Evolutionary conservation across 2,113 vertebrate species (phyloP).

Genomic region (Scomber scombrus): DNA sequence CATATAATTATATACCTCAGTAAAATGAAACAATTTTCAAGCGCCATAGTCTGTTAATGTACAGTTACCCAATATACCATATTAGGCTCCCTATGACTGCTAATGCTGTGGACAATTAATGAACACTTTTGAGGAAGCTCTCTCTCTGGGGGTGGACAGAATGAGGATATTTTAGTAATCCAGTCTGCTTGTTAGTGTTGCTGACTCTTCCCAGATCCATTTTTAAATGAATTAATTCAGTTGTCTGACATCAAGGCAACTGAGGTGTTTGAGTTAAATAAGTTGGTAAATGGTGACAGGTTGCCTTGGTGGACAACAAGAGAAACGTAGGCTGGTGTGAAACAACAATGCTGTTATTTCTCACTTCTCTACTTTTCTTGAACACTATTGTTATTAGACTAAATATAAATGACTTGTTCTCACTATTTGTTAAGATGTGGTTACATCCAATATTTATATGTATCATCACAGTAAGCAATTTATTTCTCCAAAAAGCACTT

Average conservation of each 20-base stretch:
- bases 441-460: constrained; percentile 35
- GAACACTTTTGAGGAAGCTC: constrained; percentile 40
- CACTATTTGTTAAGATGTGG: constrained; percentile 24
- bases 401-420: constrained; percentile 27
- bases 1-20: no score
- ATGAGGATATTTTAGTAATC: constrained; percentile 41
- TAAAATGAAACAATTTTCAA: constrained; percentile 30
- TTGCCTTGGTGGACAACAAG: constrained; percentile 62
- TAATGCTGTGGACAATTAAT: constrained; percentile 46
- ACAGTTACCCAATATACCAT: constrained; percentile 50
- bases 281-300: constrained; percentile 54
- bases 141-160: constrained; percentile 51
- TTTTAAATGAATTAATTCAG: constrained; percentile 32
- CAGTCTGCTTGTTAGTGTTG: constrained; percentile 19
- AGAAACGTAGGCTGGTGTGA: constrained; percentile 75
- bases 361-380: constrained; percentile 41
- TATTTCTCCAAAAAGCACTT: neutral
- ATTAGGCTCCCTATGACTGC: constrained; percentile 33
- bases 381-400: constrained; percentile 44
- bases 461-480: constrained; percentile 9
- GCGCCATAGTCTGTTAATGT: constrained; percentile 33
- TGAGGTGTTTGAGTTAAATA: constrained; percentile 49
- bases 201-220: constrained; percentile 5
- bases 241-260: constrained; percentile 45
- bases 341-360: constrained; percentile 66